Conservation (phyloP, 2,113 vertebrate genomes). For the Ptilonorhynchus violaceus region DNA sequence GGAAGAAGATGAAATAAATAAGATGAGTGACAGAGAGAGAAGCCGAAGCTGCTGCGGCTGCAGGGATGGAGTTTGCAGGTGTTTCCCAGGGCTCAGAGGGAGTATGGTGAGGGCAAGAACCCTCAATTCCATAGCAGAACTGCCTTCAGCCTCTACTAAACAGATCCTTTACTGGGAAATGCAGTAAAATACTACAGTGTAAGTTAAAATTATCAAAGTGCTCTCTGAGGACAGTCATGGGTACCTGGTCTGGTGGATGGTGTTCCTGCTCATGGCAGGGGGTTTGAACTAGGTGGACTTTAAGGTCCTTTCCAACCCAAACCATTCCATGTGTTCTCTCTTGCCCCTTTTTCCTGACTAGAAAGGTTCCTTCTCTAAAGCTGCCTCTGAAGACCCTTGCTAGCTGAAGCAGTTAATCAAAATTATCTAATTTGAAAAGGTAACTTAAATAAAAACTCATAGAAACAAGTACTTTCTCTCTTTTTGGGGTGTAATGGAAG, state of each 20-base stretch:
- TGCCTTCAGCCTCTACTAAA: neutral
- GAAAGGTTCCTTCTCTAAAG: neutral
- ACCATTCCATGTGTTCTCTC: neutral
- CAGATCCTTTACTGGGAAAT: neutral
- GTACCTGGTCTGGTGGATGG: neutral
- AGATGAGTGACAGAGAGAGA: neutral
- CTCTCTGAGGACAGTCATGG: neutral
- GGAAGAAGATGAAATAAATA: neutral
- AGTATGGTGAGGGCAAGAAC: neutral
- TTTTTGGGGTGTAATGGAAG: neutral
- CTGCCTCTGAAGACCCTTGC: neutral
- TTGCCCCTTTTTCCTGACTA: neutral
- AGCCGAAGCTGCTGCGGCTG: neutral
- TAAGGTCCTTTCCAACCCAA: neutral
- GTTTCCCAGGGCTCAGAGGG: neutral
- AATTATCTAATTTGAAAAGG: neutral
- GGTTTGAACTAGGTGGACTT: neutral
- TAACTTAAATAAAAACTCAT: neutral
- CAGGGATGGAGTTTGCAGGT: neutral
- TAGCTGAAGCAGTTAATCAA: neutral
- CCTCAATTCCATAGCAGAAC: neutral
- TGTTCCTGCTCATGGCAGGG: neutral
- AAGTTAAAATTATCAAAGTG: neutral
- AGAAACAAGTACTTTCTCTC: neutral
- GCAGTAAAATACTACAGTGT: neutral